Conservation (phyloP, 2,797 vertebrate species). For the Epinephelus coioides region DNA sequence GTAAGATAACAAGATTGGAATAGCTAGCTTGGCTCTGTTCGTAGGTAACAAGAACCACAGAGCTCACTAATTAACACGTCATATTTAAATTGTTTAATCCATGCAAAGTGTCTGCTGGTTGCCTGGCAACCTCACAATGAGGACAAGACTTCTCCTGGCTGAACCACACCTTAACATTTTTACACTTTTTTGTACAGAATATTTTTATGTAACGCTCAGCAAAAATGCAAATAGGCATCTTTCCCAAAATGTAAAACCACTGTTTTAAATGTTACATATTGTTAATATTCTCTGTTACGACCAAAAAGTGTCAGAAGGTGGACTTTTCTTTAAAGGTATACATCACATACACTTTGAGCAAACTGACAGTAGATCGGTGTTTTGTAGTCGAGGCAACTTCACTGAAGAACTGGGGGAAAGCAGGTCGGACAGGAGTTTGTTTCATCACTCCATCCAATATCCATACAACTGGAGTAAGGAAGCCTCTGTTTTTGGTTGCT, state of each 20-base stretch:
- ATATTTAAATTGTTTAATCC: neutral
- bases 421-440: slow-evolving; percentile 73
- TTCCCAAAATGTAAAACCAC: neutral
- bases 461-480: slow-evolving; percentile 77
- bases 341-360: slow-evolving; percentile 39
- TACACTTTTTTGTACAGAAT: neutral
- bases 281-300: neutral
- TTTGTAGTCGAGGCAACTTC: slow-evolving; percentile 53
- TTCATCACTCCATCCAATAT: slow-evolving; percentile 80
- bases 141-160: no score
- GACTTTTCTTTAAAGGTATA: slow-evolving; percentile 54
- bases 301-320: slow-evolving; percentile 17
- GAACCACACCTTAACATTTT: no score
- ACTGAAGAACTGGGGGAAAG: slow-evolving; percentile 57
- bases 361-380: slow-evolving; percentile 64
- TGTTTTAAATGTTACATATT: neutral
- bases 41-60: no score
- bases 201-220: neutral
- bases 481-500: slow-evolving; percentile 74
- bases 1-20: neutral
- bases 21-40: neutral
- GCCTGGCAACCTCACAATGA: no score
- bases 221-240: neutral
- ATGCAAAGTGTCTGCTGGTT: neutral
- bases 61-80: neutral